Conservation (phyloP, 2,113 vertebrate species). For the Nycticebus coucang region DNA sequence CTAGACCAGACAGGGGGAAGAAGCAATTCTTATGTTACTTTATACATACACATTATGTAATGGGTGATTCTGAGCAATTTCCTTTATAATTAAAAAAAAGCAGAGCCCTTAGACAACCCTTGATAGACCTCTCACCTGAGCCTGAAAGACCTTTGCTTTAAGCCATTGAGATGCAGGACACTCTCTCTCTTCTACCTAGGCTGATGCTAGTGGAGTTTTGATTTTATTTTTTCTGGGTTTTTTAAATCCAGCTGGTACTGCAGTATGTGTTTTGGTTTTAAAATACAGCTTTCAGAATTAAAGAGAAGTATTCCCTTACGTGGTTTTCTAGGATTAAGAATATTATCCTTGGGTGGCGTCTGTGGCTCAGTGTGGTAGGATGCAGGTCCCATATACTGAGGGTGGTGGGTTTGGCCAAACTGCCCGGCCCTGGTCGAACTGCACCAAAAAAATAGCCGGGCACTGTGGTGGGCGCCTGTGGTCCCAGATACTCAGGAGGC, state of each 20-base stretch:
- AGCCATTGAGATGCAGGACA: neutral
- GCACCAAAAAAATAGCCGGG: too few species aligned
- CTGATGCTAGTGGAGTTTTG: neutral
- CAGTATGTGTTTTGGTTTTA: neutral
- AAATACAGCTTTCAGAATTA: neutral
- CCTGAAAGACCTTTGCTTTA: neutral
- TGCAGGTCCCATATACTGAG: too few species aligned
- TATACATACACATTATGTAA: neutral
- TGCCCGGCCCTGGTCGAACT: too few species aligned
- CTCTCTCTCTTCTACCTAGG: neutral
- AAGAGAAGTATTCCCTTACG: neutral
- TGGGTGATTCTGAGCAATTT: neutral
- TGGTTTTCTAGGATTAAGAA: neutral
- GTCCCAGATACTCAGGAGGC: too few species aligned
- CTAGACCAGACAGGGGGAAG: neutral
- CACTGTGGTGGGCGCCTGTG: too few species aligned
- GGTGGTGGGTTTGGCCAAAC: too few species aligned
- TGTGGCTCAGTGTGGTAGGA: too few species aligned
- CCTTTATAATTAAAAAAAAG: neutral
- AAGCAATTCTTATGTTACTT: neutral
- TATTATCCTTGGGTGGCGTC: neutral
- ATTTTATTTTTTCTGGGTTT: neutral
- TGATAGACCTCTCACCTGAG: neutral
- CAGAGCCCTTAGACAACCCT: neutral
- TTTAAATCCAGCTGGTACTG: too few species aligned